Percentiles rank a stretch among this genome's conserved stretches.
These are phyloP conservation scores for Antennarius maculatus DNA, from an alignment of 2,797 vertebrate genomes.

Conservation along the genomic window DNA sequence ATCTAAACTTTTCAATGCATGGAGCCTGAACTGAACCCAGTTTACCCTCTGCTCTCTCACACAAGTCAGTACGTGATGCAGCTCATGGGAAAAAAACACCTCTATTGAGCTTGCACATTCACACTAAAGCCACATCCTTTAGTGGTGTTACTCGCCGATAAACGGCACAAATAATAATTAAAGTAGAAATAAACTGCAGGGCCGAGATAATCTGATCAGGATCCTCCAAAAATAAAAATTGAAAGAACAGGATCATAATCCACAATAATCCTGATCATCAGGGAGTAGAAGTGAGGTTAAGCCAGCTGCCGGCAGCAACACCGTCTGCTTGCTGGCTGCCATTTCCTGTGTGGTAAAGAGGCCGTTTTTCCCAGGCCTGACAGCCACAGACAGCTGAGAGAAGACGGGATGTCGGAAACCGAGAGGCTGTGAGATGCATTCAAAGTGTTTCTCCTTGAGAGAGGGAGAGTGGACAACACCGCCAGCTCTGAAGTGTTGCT, in stretches of 20 bases:
- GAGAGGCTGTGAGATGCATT: slow-evolving; percentile 61
- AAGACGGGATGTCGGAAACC: slow-evolving; percentile 45
- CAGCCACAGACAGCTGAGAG: slow-evolving; percentile 59
- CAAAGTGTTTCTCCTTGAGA: slow-evolving; percentile 55
- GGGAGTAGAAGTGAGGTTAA: slow-evolving; percentile 5
- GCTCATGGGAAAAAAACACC: background rate
- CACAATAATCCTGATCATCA: background rate
- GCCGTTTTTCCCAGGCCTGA: slow-evolving; percentile 66
- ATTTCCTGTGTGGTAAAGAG: slow-evolving; percentile 69
- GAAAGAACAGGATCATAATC: background rate
- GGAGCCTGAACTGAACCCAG: no score
- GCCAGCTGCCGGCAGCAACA: slow-evolving; percentile 14
- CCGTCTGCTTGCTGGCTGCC: slow-evolving; percentile 35
- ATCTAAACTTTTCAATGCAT: no score
- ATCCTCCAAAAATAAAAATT: background rate
- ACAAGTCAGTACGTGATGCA: background rate
- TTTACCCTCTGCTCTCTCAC: no score
- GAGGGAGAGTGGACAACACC: slow-evolving; percentile 4
- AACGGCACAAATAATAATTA: background rate
- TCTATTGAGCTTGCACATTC: background rate
- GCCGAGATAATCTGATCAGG: background rate
- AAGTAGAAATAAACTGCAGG: background rate
- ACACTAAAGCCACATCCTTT: background rate
- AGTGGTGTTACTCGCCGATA: background rate
- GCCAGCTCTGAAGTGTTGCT: background rate